phyloP scores from a whole-genome alignment of 2,797 vertebrate genomes.

The Falco biarmicus region DNA sequence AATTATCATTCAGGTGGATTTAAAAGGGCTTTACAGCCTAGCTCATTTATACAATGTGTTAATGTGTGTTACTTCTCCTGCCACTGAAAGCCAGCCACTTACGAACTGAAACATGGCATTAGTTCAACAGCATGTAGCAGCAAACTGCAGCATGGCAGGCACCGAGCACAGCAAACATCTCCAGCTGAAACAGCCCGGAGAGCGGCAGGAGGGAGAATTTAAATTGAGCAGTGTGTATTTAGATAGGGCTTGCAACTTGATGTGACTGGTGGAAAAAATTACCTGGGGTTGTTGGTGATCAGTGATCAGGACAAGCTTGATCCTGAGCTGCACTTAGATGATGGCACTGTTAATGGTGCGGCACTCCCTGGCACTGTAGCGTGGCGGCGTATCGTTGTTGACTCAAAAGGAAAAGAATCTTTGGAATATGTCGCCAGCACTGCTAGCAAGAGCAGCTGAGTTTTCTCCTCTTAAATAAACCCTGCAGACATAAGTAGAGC shows the following conservation, averaged over 20 bases:
- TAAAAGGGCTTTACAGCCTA: slow-evolving; percentile 23
- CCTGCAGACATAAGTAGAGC: background rate
- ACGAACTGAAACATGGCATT: background rate
- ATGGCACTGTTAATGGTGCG: background rate
- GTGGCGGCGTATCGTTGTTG: background rate
- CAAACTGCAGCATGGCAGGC: background rate
- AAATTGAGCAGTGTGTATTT: background rate
- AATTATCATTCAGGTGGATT: slow-evolving; percentile 44
- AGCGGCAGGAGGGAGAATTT: background rate
- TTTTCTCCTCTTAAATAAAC: background rate
- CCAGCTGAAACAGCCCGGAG: background rate
- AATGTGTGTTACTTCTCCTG: background rate
- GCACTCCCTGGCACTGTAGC: background rate
- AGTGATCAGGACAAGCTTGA: background rate
- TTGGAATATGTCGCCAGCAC: background rate
- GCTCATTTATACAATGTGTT: background rate
- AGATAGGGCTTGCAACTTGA: background rate
- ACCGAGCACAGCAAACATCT: background rate
- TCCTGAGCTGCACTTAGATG: background rate
- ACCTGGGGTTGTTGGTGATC: background rate
- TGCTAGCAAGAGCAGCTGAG: background rate
- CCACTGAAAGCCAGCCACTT: slow-evolving; percentile 5
- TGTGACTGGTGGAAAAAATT: background rate
- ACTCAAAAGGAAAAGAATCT: background rate
- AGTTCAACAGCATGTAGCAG: background rate